Evolutionary conservation across 2,797 vertebrate genomes (phyloP), one percentile per base, ranked within the genome.

Genomic region (Spinus pinus): DNA sequence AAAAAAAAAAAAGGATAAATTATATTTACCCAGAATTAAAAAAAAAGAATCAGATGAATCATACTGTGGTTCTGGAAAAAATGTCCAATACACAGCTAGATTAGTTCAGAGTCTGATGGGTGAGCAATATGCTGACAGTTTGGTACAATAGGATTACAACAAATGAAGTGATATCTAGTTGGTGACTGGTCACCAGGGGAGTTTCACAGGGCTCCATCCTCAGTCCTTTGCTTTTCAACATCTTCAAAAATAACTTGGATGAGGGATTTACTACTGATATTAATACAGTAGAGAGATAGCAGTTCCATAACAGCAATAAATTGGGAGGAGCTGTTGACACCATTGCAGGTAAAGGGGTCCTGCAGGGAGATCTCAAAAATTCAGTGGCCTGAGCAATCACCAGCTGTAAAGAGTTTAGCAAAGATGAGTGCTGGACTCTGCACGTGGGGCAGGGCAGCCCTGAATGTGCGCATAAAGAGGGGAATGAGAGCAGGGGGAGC

Each of bases 81-180:
- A 28, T 28, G 14, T 50, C 31, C 27, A 56, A 19, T 21, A n/a
- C 28, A 23, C 15, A 64, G 31, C 4, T n/a, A n/a, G 35, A 37
- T 50, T 28, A 71, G 35, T 50, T 19, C 23, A 12, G 22, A 37
- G 4, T 42, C 23, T 49, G 10, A 24, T 23, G 15, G 9, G 12
- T 37, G 31, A 79, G 16, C 10, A 27, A 16, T 23, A n/a, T 20
- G 35, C 10, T 64, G 31, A 50, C 10, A 31, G 2, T 35, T 31
- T 25, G 7, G 15, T 12, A 28, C 50, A 50, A 17, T 6, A n/a
- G 8, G 4, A 11, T 57, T 56, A 24, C 20, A 14, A 13, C 4
- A 57, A 37, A 72, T 6, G 3, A 20, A 79, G 7, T 44, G 27
- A 37, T 15, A 28, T 28, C 19, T 20, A 0, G 0, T 8, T 62